These are phyloP conservation scores for Netelia fuscicornis DNA, from an alignment of 2,888 invertebrate genomes.

Conservation along the genomic window DNA sequence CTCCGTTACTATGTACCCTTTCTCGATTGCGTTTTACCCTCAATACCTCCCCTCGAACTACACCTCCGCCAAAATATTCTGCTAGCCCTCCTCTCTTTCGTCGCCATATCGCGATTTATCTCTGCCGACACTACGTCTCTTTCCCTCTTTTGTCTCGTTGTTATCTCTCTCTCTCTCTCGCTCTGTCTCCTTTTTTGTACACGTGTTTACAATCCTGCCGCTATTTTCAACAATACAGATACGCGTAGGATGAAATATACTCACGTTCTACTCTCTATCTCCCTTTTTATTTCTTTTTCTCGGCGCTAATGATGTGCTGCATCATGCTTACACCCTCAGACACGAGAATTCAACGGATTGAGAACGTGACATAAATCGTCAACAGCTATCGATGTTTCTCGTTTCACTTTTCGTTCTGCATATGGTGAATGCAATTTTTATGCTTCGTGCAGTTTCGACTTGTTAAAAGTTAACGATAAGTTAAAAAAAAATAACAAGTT, in stretches of 20 bases:
- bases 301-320: background rate
- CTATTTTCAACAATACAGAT: background rate
- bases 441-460: too few relatives aligned
- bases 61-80: background rate
- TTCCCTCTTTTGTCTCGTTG: background rate
- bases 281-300: background rate
- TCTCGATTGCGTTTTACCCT: slow-evolving; percentile 48
- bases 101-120: background rate
- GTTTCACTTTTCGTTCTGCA: background rate
- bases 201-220: slow-evolving; percentile 14
- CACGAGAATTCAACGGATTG: background rate
- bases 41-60: slow-evolving; percentile 47
- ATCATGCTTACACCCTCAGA: background rate
- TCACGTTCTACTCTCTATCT: background rate
- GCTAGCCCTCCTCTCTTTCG: slow-evolving; percentile 1
- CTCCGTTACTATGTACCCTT: slow-evolving; percentile 12
- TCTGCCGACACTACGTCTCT: background rate
- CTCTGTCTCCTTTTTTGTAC: background rate
- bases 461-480: too few relatives aligned
- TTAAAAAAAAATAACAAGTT: too few relatives aligned
- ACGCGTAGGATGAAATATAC: slow-evolving; percentile 43
- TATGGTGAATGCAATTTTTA: too few relatives aligned
- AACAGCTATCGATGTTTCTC: background rate
- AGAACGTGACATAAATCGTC: background rate
- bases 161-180: background rate